phyloP scores from a whole-genome alignment of 2,113 vertebrate genomes.

The Micromys minutus region DNA sequence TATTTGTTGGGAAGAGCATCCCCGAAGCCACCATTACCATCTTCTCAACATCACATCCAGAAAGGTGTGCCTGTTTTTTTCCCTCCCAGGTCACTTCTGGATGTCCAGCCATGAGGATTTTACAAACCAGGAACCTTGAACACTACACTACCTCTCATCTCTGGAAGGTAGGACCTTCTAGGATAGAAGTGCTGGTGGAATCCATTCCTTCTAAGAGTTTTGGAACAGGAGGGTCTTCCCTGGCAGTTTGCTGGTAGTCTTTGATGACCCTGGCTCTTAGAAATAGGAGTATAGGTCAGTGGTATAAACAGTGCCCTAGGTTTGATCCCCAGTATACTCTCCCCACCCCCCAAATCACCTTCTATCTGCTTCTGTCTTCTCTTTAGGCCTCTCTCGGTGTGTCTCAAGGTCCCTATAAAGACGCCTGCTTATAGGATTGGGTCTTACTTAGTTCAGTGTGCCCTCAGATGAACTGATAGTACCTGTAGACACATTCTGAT shows the following conservation, averaged over 20 bases:
- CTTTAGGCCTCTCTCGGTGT: accelerated
- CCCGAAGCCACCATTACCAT: accelerated
- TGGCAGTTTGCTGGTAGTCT: accelerated
- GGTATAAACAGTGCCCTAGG: no score
- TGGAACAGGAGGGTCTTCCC: not conserved
- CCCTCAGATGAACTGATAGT: no score
- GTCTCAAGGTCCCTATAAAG: not conserved
- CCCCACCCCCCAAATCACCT: not conserved
- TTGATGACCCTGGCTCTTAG: no score
- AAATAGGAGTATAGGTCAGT: not conserved
- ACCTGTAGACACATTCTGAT: not conserved
- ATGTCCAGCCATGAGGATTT: no score
- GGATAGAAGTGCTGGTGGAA: accelerated
- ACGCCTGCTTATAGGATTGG: accelerated
- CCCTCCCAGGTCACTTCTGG: not conserved
- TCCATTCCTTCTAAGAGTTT: not conserved
- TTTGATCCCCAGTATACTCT: not conserved
- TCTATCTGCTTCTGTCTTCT: accelerated
- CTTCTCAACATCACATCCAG: not conserved
- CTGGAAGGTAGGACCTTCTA: not conserved
- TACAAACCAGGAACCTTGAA: not conserved
- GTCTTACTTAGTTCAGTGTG: accelerated
- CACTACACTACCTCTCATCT: not conserved
- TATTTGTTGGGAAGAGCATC: accelerated
- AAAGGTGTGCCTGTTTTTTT: not conserved